Evolutionary conservation across 2,113 vertebrate species (phyloP), one percentile per base, ranked within the genome.

Genomic region (Aptenodytes forsteri): DNA sequence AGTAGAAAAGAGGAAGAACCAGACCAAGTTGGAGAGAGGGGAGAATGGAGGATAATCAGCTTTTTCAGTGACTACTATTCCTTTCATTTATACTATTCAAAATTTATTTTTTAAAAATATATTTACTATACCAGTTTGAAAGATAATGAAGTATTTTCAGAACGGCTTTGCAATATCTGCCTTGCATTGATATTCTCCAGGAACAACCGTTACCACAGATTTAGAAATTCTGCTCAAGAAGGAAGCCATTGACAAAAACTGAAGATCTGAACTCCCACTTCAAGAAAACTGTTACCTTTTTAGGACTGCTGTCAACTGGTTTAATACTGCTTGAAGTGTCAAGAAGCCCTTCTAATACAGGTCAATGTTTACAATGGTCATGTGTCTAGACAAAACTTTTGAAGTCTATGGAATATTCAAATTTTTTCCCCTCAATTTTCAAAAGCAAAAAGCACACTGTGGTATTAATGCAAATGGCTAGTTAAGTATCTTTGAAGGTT

Each of bases 371-470:
- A 58, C 16, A 71, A 50, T 1, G 1, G 16, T 12, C 25, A 7
- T 1, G 22, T 20, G 13, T 22, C 22, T 29, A 44, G 15, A 58
- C 11, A 76, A 59, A 59, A 62, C 34, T 61, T 47, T 13, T 46
- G 4, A 56, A 70, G 18, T 36, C 56, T 76, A 25, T 5, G 7
- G 18, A 69, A 44, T 6, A 64, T 16, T 55, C 9, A 8, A 4
- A 4, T 38, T 23, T 14, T 9, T 4, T 0, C 1, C 8, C 9
- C 17, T 46, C 8, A 50, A 0, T 25, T 77, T n/a, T 66, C 44
- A 78, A 61, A 84, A 78, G 44, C 55, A 55, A 58, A 25, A 71
- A 69, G n/a, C 25, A 81, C 7, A 3, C 40, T 32, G 40, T 27
- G 55, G 9, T 27, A 67, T 56, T 56, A 75, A 87, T 12, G 12